phyloP scores from a whole-genome alignment of 2,888 invertebrate species.

The Hedya salicella region DNA sequence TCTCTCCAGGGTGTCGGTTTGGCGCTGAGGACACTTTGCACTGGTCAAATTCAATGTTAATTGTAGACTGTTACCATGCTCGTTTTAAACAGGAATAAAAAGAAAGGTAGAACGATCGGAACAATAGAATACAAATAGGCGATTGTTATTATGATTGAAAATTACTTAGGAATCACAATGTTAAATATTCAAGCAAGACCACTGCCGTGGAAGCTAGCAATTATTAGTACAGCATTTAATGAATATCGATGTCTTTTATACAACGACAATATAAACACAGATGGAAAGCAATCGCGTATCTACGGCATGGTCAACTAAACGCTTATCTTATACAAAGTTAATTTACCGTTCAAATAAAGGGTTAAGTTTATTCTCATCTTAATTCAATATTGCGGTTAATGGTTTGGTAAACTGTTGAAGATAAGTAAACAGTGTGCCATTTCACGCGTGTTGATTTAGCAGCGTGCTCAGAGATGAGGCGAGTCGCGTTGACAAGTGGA shows the following conservation, averaged over 20 bases:
- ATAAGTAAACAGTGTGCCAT: slow-evolving; percentile 66
- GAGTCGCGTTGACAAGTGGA: slow-evolving; percentile 71
- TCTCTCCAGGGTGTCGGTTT: not conserved
- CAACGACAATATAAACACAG: not conserved
- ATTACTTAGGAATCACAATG: not conserved
- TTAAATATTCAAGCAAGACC: not conserved
- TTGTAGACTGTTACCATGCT: not conserved
- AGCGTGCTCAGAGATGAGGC: slow-evolving; percentile 59
- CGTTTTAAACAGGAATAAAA: not conserved
- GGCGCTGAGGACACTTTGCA: slow-evolving; percentile 1
- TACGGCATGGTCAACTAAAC: slow-evolving; percentile 25
- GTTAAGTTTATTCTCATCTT: slow-evolving; percentile 51
- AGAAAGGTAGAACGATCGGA: slow-evolving; percentile 1
- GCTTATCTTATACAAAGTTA: slow-evolving; percentile 44
- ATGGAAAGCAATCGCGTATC: slow-evolving; percentile 9
- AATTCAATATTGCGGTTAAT: slow-evolving; percentile 62
- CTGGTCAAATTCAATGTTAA: not conserved
- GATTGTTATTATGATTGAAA: not conserved
- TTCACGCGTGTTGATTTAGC: slow-evolving; percentile 66
- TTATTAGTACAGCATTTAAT: not conserved
- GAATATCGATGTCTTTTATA: not conserved
- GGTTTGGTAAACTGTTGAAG: slow-evolving; percentile 67
- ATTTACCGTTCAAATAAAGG: slow-evolving; percentile 48
- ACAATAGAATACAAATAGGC: not conserved
- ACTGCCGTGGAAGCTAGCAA: not conserved